Evolutionary conservation across 2,797 vertebrate genomes (phyloP).

Genomic region (Tachyglossus aculeatus): DNA sequence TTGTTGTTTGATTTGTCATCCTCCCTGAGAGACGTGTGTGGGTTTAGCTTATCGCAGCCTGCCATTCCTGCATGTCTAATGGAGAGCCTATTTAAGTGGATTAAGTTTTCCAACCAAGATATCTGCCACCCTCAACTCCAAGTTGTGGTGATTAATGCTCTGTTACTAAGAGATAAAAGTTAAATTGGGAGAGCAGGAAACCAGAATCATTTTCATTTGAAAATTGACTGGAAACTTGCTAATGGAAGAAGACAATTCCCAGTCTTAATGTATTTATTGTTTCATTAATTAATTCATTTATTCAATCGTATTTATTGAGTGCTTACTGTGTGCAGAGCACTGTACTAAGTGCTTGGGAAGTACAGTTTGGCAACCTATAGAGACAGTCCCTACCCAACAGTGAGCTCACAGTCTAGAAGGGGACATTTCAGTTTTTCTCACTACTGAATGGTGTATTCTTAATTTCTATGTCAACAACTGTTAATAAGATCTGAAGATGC

Average conservation of each 20-base stretch:
- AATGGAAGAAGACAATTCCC: slow-evolving; percentile 5
- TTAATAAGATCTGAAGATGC: slow-evolving; percentile 5
- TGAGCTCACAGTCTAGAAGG: too few relatives aligned
- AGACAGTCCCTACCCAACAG: too few relatives aligned
- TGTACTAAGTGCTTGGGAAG: too few relatives aligned
- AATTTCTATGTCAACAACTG: slow-evolving; percentile 2
- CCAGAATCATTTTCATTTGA: slow-evolving; percentile 17
- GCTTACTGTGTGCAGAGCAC: too few relatives aligned
- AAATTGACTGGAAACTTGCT: slow-evolving; percentile 32
- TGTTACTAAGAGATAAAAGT: slow-evolving; percentile 18
- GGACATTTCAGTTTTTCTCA: slow-evolving; percentile 23
- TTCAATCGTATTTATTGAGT: too few relatives aligned
- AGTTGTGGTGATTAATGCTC: slow-evolving; percentile 1
- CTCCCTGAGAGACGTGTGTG: neutral
- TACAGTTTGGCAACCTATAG: too few relatives aligned
- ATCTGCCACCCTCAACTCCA: slow-evolving; percentile 5
- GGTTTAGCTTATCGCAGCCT: neutral
- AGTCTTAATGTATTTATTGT: neutral
- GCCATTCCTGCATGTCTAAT: slow-evolving; percentile 12
- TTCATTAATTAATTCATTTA: too few relatives aligned
- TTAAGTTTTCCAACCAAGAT: neutral
- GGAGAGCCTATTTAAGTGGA: slow-evolving; percentile 7
- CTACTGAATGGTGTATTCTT: slow-evolving; percentile 20
- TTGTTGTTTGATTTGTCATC: neutral
- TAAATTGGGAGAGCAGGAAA: slow-evolving; percentile 19